Evolutionary conservation across 1,140 invertebrate genomes (phyloP).

Genomic region (Heliothis virescens): DNA sequence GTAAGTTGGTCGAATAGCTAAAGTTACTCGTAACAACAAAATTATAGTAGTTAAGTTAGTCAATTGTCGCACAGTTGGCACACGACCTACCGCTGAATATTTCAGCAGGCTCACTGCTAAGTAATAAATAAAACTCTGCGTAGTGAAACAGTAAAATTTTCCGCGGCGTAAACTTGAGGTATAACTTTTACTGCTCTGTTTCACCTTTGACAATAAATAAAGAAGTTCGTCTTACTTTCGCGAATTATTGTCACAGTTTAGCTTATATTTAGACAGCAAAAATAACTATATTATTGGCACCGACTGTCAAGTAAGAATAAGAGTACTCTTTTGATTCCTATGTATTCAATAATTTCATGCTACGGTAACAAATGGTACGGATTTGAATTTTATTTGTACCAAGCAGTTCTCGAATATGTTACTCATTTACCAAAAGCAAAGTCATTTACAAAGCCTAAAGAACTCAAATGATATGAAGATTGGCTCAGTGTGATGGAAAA

Average conservation of each 20-base stretch:
- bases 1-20: slow-evolving; percentile 15
- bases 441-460: too few species aligned
- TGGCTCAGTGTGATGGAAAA: too few species aligned
- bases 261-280: not conserved
- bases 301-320: too few species aligned
- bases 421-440: too few species aligned
- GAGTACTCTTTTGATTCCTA: too few species aligned
- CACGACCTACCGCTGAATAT: slow-evolving; percentile 20
- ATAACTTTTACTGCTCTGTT: not conserved
- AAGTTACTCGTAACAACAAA: slow-evolving; percentile 20
- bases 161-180: slow-evolving; percentile 18
- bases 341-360: too few species aligned
- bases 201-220: slow-evolving; percentile 13
- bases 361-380: too few species aligned
- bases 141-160: slow-evolving; percentile 1
- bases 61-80: slow-evolving; percentile 12
- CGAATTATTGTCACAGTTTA: not conserved
- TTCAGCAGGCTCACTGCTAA: slow-evolving; percentile 11
- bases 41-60: slow-evolving; percentile 23
- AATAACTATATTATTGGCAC: too few species aligned
- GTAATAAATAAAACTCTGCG: not conserved
- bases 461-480: too few species aligned
- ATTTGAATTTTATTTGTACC: too few species aligned
- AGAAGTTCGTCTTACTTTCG: slow-evolving; percentile 1
- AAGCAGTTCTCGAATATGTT: too few species aligned